Base-by-base conservation (phyloP, 2,113 vertebrate species). In the Oryzias melastigma region DNA sequence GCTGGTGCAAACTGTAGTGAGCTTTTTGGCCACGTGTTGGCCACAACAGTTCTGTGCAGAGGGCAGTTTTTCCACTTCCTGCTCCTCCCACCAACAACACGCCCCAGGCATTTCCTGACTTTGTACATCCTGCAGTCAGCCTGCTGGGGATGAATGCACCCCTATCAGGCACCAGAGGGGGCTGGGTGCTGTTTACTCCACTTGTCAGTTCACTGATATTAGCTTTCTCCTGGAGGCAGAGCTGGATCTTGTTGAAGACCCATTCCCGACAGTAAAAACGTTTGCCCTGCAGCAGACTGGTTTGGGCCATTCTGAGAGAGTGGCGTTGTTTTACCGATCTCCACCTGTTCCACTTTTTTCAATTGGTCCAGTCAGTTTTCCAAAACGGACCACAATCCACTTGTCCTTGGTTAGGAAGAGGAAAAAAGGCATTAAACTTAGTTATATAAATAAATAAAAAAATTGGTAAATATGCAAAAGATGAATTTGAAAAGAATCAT, bases 221-320 rank as follows among this genome's bases (percentile, higher is more conserved):
- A 22, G 91, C 93, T 86, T 99, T 99, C 91, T 99, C 97, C 91
- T 97, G 95, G 62, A 99, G 95, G 90, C 97, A 99, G 61, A 98
- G 96, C 91, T 98, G 97, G 85, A 98, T 94, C 91, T 98, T 98
- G 77, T 99, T 96, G 91, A 99, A 99, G 84, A 97, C 95, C 97
- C 97, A 99, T 87, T 99, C 97, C 82, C 97, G 90, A 90, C 97
- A 99, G 90, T 98, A 98, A 87, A 99, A 99, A 71, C 92, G 95
- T 67, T 99, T 99, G 69, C 97, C 97, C 89, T 96, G 94, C 86
- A 99, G 93, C 85, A 98, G 92, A 91, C 96, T 98, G 65, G 94
- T 97, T 82, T 98, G 95, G 82, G 96, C 95, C 97, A 98, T 98
- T 86, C 88, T 93, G 90, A 73, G 87, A 80, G 48, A 84, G 64